Evolutionary conservation across 2,113 vertebrate genomes (phyloP).

Genomic region (Myiozetetes cayanensis): DNA sequence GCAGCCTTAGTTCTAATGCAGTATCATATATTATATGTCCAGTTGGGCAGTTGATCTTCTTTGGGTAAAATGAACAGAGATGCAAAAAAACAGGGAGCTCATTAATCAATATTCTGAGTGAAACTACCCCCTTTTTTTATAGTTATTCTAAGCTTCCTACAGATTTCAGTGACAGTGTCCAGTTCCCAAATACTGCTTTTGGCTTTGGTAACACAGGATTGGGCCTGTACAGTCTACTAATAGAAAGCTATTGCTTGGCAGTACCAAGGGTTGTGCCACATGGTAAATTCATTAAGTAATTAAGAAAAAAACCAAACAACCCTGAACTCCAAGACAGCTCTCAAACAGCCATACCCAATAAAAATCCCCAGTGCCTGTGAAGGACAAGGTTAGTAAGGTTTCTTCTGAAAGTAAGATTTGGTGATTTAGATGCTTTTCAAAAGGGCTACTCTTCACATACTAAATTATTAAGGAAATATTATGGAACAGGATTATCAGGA

Average conservation of each 20-base stretch:
- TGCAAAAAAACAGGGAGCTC: not conserved
- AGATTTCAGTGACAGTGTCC: not conserved
- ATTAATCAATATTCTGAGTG: conserved; percentile 50
- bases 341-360: not conserved
- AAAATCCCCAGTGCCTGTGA: not conserved
- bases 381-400: not conserved
- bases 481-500: conserved; percentile 48
- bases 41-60: conserved; percentile 56
- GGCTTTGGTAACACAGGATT: not conserved
- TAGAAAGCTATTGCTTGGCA: conserved; percentile 36
- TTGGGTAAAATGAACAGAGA: conserved; percentile 23
- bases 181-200: conserved; percentile 22
- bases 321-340: not conserved
- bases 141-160: conserved; percentile 32
- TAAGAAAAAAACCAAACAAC: not conserved
- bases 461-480: conserved; percentile 43
- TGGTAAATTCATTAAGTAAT: conserved; percentile 22
- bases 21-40: conserved; percentile 58
- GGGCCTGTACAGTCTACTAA: not conserved
- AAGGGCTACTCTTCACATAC: not conserved
- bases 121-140: not conserved
- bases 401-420: not conserved
- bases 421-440: not conserved
- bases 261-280: not conserved
- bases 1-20: conserved; percentile 50